Percentiles rank a stretch among this genome's conserved stretches.
phyloP scores from a whole-genome alignment of 2,113 vertebrate genomes.

The Crotalus horridus region DNA sequence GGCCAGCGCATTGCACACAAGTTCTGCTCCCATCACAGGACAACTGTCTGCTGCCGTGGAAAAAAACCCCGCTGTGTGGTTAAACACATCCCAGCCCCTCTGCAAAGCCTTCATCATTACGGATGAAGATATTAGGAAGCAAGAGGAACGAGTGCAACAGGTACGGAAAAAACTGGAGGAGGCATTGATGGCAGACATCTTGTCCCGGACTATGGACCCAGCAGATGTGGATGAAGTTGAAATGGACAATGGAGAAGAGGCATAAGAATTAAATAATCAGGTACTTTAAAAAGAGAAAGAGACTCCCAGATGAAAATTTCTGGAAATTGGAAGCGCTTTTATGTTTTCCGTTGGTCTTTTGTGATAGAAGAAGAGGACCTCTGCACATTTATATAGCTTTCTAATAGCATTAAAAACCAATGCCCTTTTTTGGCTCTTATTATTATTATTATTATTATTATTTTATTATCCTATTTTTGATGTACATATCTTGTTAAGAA shows the following conservation, averaged over 20 bases:
- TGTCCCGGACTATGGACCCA: too few species aligned
- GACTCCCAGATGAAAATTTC: constrained; percentile 65
- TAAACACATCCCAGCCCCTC: constrained; percentile 86
- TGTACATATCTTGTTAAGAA: constrained; percentile 79
- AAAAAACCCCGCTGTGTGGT: constrained; percentile 90
- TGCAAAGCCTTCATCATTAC: constrained; percentile 90
- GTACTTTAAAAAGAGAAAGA: constrained; percentile 62
- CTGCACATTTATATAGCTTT: constrained; percentile 73
- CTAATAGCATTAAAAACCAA: constrained; percentile 77
- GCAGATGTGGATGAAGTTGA: too few species aligned
- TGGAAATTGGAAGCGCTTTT: constrained; percentile 57
- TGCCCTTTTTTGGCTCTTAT: constrained; percentile 71
- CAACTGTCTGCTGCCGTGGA: constrained; percentile 85
- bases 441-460: neutral
- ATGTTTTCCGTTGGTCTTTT: constrained; percentile 66
- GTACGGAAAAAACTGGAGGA: too few species aligned
- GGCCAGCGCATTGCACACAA: constrained; percentile 90
- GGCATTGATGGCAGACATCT: too few species aligned
- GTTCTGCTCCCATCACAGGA: constrained; percentile 84
- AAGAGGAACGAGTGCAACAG: too few species aligned
- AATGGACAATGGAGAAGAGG: too few species aligned
- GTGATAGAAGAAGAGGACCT: constrained; percentile 62
- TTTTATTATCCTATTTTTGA: constrained; percentile 68
- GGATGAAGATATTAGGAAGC: constrained; percentile 90
- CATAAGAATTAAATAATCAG: too few species aligned